Percentiles rank a stretch among this genome's conserved stretches.
These are phyloP conservation scores for Aurelia aurita complex sp. Pacific DNA, from an alignment of 30 jellyfish, hydroid and myxozoan genomes.

Conservation along the genomic window DNA sequence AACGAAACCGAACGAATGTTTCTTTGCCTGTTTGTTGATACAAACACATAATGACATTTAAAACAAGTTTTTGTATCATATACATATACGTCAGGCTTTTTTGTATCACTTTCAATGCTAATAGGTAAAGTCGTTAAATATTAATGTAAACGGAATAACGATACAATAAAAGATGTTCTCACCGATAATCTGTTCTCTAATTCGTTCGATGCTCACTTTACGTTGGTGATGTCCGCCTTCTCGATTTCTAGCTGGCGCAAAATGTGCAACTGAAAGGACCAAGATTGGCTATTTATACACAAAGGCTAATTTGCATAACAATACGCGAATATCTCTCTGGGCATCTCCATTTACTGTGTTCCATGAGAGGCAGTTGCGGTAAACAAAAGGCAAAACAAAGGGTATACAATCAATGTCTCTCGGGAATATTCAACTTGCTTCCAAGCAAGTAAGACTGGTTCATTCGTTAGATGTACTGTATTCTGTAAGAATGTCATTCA, in stretches of 20 bases:
- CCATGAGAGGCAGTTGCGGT: slow-evolving; percentile 69
- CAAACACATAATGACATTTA: no score
- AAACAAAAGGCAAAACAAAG: slow-evolving; percentile 30
- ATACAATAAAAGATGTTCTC: no score
- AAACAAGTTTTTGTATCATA: no score
- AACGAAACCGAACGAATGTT: no score
- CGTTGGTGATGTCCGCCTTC: background rate
- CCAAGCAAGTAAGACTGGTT: no score
- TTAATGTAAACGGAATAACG: no score
- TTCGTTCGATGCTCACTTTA: background rate
- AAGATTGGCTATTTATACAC: slow-evolving; percentile 25
- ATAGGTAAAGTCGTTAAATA: no score
- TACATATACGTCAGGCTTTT: no score
- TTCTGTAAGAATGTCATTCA: no score
- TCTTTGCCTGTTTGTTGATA: no score
- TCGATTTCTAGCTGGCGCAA: slow-evolving; percentile 4
- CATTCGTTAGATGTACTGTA: no score
- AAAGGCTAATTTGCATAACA: slow-evolving; percentile 59
- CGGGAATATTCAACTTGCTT: background rate
- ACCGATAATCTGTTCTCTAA: background rate
- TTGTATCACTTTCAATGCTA: no score
- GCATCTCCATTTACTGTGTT: slow-evolving; percentile 48
- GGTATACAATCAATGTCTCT: slow-evolving; percentile 26
- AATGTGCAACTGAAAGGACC: background rate
- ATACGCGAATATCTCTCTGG: slow-evolving; percentile 43